These are phyloP conservation scores for Planiliza haematocheilus DNA, from an alignment of 2,113 vertebrate genomes.

Conservation along the genomic window DNA sequence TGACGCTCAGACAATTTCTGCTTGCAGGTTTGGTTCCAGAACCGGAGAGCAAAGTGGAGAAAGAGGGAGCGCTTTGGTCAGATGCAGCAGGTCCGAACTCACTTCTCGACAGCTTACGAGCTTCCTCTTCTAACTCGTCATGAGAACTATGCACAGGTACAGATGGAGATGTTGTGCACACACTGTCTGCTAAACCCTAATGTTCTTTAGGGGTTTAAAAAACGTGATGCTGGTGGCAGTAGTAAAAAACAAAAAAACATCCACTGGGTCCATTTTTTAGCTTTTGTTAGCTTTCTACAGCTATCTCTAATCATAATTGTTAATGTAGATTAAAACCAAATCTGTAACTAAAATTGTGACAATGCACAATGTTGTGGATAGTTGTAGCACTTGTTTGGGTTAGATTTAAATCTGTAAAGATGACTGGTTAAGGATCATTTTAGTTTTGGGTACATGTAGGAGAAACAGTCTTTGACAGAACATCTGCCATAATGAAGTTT, in stretches of 20 bases:
- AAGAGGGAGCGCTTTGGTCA: constrained; percentile 98
- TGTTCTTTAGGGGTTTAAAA: neutral
- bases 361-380: too few species aligned
- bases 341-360: too few species aligned
- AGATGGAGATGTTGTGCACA: neutral
- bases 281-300: too few species aligned
- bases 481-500: too few species aligned
- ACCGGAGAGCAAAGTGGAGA: constrained; percentile 97
- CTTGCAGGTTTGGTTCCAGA: constrained; percentile 98
- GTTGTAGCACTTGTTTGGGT: too few species aligned
- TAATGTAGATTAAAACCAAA: too few species aligned
- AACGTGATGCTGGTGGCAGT: constrained; percentile 6
- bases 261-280: too few species aligned
- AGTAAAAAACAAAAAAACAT: constrained; percentile 7
- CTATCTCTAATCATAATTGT: too few species aligned
- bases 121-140: constrained; percentile 94
- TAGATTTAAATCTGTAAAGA: too few species aligned
- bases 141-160: constrained; percentile 98
- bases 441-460: too few species aligned
- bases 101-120: constrained; percentile 96
- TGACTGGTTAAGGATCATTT: too few species aligned
- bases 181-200: neutral
- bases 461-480: too few species aligned
- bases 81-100: constrained; percentile 99
- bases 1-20: constrained; percentile 33